Percentiles rank a stretch among this genome's conserved stretches.
Conservation (phyloP, 2,797 vertebrate genomes). For the Zalophus californianus region DNA sequence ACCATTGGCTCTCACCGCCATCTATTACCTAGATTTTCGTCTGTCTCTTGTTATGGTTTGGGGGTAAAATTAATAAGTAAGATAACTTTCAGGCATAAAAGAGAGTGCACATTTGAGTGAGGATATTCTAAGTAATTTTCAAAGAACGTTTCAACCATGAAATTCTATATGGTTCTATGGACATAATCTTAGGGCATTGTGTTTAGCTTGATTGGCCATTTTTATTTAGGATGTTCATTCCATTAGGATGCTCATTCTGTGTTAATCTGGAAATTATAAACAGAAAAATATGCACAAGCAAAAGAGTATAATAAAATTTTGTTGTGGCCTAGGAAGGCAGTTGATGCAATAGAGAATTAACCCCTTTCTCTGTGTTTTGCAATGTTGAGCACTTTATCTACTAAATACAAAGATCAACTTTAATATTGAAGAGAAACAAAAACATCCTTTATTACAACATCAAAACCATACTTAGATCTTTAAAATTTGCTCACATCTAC, state of each 20-base stretch:
- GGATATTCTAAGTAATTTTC: constrained; percentile 33
- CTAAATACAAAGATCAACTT: not conserved
- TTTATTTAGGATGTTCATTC: constrained; percentile 20
- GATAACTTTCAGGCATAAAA: constrained; percentile 46
- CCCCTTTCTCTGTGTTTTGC: not conserved
- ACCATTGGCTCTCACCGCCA: constrained; percentile 38
- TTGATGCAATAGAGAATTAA: not conserved
- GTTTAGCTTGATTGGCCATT: not conserved
- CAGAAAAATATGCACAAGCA: not conserved
- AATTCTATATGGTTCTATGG: not conserved
- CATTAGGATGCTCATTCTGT: not conserved
- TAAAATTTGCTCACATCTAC: not conserved
- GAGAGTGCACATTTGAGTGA: not conserved
- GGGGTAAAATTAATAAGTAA: constrained; percentile 21
- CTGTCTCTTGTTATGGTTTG: not conserved
- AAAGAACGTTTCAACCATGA: constrained; percentile 7
- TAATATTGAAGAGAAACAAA: constrained; percentile 18
- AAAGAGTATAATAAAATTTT: not conserved
- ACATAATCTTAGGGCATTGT: not conserved
- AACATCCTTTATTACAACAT: constrained; percentile 15
- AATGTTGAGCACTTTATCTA: not conserved
- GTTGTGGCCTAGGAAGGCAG: not conserved
- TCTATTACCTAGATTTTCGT: constrained; percentile 61
- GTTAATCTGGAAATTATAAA: constrained; percentile 29
- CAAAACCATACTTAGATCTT: not conserved